Evolutionary conservation across 1,140 invertebrate genomes (phyloP).

Genomic region (Lepidurus arcticus): DNA sequence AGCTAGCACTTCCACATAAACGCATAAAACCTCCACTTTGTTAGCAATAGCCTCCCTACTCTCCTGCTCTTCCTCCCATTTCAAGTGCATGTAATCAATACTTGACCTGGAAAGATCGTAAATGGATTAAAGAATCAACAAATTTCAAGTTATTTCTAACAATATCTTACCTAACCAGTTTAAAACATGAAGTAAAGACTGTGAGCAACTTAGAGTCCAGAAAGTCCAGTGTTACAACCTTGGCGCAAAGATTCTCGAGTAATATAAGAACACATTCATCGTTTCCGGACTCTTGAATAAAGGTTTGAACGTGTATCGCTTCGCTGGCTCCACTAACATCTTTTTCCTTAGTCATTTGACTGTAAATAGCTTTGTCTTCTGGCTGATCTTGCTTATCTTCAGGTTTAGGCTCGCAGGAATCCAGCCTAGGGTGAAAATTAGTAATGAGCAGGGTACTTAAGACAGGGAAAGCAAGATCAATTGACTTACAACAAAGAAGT

Average conservation of each 20-base stretch:
- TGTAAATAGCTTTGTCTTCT: too few relatives aligned
- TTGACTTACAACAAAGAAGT: conserved; percentile 49
- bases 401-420: too few relatives aligned
- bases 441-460: too few relatives aligned
- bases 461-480: too few relatives aligned
- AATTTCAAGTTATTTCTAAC: too few relatives aligned
- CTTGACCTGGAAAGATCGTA: neutral
- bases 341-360: neutral
- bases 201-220: neutral
- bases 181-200: neutral
- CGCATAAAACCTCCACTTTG: conserved; percentile 11
- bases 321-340: neutral
- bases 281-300: neutral
- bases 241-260: neutral
- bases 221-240: neutral
- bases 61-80: neutral
- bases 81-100: conserved; percentile 14
- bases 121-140: neutral
- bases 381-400: too few relatives aligned
- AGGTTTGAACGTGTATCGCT: neutral
- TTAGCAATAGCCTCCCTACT: neutral
- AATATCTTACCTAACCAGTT: neutral
- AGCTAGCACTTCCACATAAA: neutral
- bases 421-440: too few relatives aligned
- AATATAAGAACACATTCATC: neutral